These are phyloP conservation scores for Calameuta filiformis DNA, from an alignment of 2,888 invertebrate genomes.

Conservation along the genomic window DNA sequence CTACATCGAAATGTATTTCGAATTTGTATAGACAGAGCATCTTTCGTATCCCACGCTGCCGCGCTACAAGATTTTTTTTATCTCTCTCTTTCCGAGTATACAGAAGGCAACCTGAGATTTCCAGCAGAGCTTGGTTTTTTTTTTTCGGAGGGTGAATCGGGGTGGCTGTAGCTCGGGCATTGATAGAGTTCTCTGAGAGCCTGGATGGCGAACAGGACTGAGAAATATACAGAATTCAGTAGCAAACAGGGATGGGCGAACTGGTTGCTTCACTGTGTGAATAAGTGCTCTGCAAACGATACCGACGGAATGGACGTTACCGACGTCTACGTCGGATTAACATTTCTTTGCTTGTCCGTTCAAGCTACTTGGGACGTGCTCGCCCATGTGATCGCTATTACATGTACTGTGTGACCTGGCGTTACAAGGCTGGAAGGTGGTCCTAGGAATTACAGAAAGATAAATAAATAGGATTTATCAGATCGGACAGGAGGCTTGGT, in stretches of 20 bases:
- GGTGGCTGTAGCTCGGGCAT: neutral
- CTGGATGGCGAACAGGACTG: no score
- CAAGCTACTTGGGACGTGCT: neutral
- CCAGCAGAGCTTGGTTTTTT: neutral
- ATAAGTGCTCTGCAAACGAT: neutral
- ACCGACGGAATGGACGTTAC: neutral
- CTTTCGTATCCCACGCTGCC: neutral
- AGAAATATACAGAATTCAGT: neutral
- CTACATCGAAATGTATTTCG: constrained; percentile 25
- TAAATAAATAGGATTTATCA: no score
- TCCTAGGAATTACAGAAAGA: no score
- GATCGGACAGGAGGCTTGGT: no score
- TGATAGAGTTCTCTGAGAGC: neutral
- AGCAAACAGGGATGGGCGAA: neutral
- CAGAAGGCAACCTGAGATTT: neutral
- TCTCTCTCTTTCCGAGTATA: neutral
- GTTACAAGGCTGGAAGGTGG: no score
- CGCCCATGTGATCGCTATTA: neutral
- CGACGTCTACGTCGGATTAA: neutral
- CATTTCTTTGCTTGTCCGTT: neutral
- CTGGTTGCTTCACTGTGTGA: neutral
- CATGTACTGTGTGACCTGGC: no score
- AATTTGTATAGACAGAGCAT: neutral
- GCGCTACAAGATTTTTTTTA: neutral
- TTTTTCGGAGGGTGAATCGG: neutral